Evolutionary conservation across 2,113 vertebrate species (phyloP).

Genomic region (Podarcis cretensis): DNA sequence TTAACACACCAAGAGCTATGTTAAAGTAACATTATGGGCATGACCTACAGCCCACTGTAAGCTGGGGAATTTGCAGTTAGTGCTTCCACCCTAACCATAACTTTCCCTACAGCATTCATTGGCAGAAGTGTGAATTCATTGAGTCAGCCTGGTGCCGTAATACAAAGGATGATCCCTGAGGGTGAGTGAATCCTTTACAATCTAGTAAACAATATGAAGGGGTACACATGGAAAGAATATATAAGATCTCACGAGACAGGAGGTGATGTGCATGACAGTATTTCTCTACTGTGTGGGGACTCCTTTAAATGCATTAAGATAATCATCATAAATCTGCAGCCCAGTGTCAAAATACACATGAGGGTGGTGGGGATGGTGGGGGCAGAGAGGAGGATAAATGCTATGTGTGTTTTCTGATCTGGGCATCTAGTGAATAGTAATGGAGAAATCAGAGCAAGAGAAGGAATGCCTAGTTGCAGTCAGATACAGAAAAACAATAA

Average conservation of each 20-base stretch:
- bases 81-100: slow-evolving; percentile 45
- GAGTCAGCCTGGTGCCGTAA: slow-evolving; percentile 13
- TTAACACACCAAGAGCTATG: slow-evolving; percentile 57
- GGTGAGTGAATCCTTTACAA: slow-evolving; percentile 27
- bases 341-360: not conserved
- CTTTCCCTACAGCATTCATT: slow-evolving; percentile 27
- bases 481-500: not conserved
- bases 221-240: not conserved
- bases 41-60: slow-evolving; percentile 44
- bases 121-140: slow-evolving; percentile 35
- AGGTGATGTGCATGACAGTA: not conserved
- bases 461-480: not conserved
- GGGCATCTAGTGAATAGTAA: not conserved
- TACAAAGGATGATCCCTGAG: slow-evolving; percentile 33
- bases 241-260: not conserved
- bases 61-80: slow-evolving; percentile 52
- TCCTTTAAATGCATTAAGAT: not conserved
- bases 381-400: no score
- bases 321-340: not conserved
- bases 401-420: not conserved
- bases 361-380: not conserved
- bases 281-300: not conserved
- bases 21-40: slow-evolving; percentile 63
- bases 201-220: slow-evolving; percentile 25
- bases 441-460: not conserved